Evolutionary conservation across 2,113 vertebrate genomes (phyloP).

Genomic region (Hydrochoerus hydrochaeris): DNA sequence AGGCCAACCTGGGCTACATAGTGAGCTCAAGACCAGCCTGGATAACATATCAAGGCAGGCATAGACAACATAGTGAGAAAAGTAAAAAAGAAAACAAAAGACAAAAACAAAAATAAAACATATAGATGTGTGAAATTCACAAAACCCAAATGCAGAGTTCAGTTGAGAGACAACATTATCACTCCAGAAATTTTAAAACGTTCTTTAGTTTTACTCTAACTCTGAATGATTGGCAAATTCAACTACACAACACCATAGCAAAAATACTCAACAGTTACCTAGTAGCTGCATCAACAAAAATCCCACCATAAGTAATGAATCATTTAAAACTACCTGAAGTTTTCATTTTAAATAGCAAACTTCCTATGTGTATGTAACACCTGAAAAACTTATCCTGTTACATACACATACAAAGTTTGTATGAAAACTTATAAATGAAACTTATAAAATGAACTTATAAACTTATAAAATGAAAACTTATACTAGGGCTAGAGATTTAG

Average conservation of each 20-base stretch:
- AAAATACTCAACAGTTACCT: neutral
- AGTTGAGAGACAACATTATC: neutral
- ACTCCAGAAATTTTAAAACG: constrained; percentile 1
- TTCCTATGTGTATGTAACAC: neutral
- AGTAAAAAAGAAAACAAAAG: neutral
- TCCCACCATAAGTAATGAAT: neutral
- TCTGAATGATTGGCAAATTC: neutral
- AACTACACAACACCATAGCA: neutral
- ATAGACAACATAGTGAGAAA: neutral
- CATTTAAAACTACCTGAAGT: neutral
- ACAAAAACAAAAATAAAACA: neutral
- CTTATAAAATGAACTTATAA: too few relatives aligned
- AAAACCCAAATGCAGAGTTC: neutral
- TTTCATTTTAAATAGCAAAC: neutral
- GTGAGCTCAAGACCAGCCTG: neutral
- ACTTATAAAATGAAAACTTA: too few relatives aligned
- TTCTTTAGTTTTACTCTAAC: neutral
- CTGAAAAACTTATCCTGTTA: too few relatives aligned
- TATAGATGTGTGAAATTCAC: neutral
- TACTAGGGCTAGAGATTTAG: too few relatives aligned
- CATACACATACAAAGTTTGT: too few relatives aligned
- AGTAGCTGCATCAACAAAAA: neutral
- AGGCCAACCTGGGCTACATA: neutral
- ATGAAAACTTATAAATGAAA: too few relatives aligned
- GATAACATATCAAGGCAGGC: neutral